A percentile compares a stretch with the other conserved stretches of the same genome.
Evolutionary conservation across 2,888 invertebrate genomes (phyloP).

Genomic region (Prosapia bicincta): DNA sequence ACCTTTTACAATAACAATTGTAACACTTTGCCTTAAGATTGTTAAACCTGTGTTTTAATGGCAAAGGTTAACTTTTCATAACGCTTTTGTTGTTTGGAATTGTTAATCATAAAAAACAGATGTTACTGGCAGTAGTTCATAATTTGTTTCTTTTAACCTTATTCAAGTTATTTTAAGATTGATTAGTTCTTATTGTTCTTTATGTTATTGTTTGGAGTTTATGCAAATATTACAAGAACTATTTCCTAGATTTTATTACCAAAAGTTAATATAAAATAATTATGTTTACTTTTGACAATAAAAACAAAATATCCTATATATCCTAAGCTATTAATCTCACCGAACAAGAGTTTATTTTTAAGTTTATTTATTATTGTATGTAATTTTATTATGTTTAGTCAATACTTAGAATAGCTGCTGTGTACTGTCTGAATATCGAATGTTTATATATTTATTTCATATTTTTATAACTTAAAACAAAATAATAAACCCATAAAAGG

Average conservation of each 20-base stretch:
- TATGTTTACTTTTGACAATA: background rate
- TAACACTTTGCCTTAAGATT: no score
- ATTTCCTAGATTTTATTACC: background rate
- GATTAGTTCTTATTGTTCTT: background rate
- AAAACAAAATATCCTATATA: background rate
- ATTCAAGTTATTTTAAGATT: background rate
- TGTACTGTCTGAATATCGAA: background rate
- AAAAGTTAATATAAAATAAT: background rate
- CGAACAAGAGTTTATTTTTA: slow-evolving; percentile 18
- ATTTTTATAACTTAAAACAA: background rate
- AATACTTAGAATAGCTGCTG: background rate
- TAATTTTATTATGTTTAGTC: background rate
- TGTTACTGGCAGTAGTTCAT: no score
- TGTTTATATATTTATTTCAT: slow-evolving; percentile 1
- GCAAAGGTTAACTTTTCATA: no score
- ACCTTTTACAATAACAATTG: no score
- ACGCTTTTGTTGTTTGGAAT: no score
- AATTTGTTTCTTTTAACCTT: background rate
- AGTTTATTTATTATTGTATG: slow-evolving; percentile 18
- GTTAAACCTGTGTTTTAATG: no score
- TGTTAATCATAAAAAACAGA: no score
- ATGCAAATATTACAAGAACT: background rate
- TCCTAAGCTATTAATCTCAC: slow-evolving; percentile 19
- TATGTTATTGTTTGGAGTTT: background rate
- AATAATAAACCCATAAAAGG: background rate